phyloP scores from a whole-genome alignment of 2,888 invertebrate species.

The Tortricodes alternella region DNA sequence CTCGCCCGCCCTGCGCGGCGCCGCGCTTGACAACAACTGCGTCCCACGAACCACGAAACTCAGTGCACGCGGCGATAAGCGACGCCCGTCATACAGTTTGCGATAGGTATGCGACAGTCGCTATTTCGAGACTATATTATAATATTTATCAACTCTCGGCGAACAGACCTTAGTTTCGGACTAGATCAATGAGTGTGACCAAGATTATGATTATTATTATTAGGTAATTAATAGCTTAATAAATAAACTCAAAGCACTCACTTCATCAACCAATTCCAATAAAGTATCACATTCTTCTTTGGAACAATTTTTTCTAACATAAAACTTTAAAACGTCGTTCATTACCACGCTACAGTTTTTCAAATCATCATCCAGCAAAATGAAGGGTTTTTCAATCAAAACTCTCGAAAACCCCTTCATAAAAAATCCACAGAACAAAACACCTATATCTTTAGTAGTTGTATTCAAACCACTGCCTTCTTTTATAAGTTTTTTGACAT shows the following conservation, averaged over 20 bases:
- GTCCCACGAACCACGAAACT: too few species aligned
- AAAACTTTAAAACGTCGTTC: conserved; percentile 44
- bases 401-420: conserved; percentile 41
- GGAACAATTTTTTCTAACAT: conserved; percentile 38
- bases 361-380: conserved; percentile 41
- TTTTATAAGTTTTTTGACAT: conserved; percentile 38
- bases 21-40: too few species aligned
- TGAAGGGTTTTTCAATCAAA: conserved; percentile 40
- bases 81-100: too few species aligned
- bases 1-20: too few species aligned
- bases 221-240: too few species aligned
- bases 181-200: too few species aligned
- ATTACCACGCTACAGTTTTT: conserved; percentile 38
- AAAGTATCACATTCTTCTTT: conserved; percentile 38
- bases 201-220: too few species aligned
- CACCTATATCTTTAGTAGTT: conserved; percentile 29
- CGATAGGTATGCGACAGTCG: too few species aligned
- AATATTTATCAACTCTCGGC: too few species aligned
- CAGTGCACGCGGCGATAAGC: too few species aligned
- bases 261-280: conserved; percentile 49
- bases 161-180: too few species aligned
- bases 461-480: conserved; percentile 36
- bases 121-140: too few species aligned
- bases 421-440: conserved; percentile 36
- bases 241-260: conserved; percentile 37